Base-by-base conservation (phyloP, 2,888 invertebrate genomes). In the Microctonus aethiopoides region DNA sequence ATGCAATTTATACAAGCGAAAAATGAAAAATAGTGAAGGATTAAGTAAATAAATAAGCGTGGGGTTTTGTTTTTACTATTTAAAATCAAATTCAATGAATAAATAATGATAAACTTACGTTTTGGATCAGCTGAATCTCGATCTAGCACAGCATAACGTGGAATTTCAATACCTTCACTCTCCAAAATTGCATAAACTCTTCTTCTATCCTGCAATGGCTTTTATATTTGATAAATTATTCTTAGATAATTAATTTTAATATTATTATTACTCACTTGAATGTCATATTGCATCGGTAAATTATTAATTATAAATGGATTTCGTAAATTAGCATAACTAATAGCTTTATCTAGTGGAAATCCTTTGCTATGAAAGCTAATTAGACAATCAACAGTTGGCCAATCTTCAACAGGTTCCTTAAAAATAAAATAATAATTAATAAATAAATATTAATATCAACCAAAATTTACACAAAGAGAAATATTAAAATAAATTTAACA, bases 351-450 rank as follows among this genome's bases (percentile, higher is more conserved):
- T 74, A 99, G 89, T 0, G 99, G 99, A 88, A 99, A 99, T 41
- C 99, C 98, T 88, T 97, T 96, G 4, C 98, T 98, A 87, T 98
- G 98, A 87, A 99, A 99, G 67, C 98, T 98, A 81, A 99, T 96
- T 60, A 99, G 90, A 85, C 98, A 99, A 88, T 99, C 99, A 84
- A 98, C 98, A 65, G 94, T 89, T 1, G 99, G 99, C 99, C 99
- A 99, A 84, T 97, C 94, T 85, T 99, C 98, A 22, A 99, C 96
- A 0, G 97, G 94, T 87, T 96, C 93, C 93, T 95, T 87, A 71
- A 87, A 84, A 36, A 26, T 39, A 57, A 34, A 67, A 39, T 34
- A 34, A 10, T 57, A 5, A 6, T 59, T 57, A 26, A 59, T 54
- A 51, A n/a, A n/a, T n/a, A n/a, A n/a, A n/a, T n/a, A n/a, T n/a